Evolutionary conservation across 2,888 invertebrate species (phyloP).

Genomic region (Halictus ligatus): DNA sequence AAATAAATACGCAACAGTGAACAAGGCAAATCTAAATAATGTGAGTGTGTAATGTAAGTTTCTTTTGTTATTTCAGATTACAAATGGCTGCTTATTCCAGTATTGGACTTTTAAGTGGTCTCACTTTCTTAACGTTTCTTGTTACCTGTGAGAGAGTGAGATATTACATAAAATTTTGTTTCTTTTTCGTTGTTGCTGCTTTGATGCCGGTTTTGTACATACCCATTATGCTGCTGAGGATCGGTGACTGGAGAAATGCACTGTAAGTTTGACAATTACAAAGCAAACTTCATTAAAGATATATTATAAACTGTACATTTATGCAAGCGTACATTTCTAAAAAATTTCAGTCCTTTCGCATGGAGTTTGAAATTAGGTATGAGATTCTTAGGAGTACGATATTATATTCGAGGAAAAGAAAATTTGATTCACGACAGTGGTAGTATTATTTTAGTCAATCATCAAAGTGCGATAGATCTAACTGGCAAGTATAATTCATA

Average conservation of each 20-base stretch:
- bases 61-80: constrained; percentile 1
- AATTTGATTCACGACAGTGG: not conserved
- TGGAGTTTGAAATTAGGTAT: not conserved
- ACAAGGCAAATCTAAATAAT: not conserved
- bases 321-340: not conserved
- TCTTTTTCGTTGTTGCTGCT: too few species aligned
- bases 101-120: not conserved
- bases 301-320: not conserved
- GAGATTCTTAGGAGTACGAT: not conserved
- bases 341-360: not conserved
- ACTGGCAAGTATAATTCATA: not conserved
- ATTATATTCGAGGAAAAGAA: not conserved
- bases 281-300: not conserved
- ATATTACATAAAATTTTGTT: constrained; percentile 8
- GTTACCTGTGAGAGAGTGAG: not conserved
- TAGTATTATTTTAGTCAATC: constrained; percentile 1
- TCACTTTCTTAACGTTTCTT: not conserved
- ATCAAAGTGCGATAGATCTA: not conserved
- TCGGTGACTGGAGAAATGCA: not conserved
- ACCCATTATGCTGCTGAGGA: not conserved
- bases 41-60: not conserved
- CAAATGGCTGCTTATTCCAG: not conserved
- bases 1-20: not conserved
- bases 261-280: not conserved
- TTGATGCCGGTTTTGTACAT: not conserved